These are phyloP conservation scores for Mormyrus iriodes DNA, from an alignment of 2,113 vertebrate species.

Conservation along the genomic window DNA sequence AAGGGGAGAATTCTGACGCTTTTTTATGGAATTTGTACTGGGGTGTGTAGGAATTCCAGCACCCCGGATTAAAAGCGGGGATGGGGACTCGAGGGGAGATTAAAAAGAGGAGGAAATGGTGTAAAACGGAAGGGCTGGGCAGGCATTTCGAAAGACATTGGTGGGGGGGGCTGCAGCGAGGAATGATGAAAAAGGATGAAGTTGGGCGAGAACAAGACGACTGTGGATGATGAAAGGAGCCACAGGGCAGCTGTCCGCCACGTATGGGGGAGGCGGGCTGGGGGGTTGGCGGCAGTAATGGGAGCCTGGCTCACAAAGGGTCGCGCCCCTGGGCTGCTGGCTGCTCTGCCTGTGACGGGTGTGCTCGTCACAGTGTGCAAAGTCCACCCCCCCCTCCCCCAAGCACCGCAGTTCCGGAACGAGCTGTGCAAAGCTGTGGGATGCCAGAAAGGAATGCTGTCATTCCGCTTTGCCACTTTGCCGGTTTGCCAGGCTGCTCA, in stretches of 20 bases:
- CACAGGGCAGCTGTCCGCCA: neutral
- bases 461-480: neutral
- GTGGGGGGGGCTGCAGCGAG: neutral
- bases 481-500: neutral
- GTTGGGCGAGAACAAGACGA: neutral
- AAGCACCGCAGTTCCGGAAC: neutral
- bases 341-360: neutral
- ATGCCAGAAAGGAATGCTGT: neutral
- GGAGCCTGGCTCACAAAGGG: neutral
- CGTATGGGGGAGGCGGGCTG: neutral
- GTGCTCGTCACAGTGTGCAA: neutral
- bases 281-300: neutral
- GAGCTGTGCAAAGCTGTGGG: neutral
- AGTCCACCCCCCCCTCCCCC: neutral
- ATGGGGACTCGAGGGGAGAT: neutral
- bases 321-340: neutral
- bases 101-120: conserved; percentile 8
- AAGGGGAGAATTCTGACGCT: conserved; percentile 5
- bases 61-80: neutral
- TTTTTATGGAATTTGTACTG: conserved; percentile 15
- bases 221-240: neutral
- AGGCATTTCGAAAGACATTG: neutral
- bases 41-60: conserved; percentile 16
- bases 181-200: conserved; percentile 6
- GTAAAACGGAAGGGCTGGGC: neutral